phyloP scores from a whole-genome alignment of 2,888 invertebrate genomes.

The Drosophila formosana region DNA sequence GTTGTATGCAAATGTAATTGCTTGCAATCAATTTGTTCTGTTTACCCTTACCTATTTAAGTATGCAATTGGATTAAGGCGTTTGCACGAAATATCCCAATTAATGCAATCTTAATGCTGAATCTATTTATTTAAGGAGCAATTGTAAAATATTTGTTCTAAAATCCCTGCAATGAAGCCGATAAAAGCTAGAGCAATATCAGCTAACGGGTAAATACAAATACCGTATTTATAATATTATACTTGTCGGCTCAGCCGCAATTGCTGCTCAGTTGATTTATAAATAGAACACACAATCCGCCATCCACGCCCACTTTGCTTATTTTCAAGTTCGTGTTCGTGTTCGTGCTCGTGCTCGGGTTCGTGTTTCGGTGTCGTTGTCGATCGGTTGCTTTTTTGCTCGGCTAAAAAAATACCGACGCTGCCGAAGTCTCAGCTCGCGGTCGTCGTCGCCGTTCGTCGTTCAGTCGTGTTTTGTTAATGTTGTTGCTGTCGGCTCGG shows the following conservation, averaged over 20 bases:
- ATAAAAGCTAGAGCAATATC: conserved; percentile 2
- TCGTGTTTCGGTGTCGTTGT: conserved; percentile 14
- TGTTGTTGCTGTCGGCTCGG: conserved; percentile 27
- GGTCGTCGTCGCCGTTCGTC: conserved; percentile 16
- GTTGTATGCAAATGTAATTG: conserved; percentile 28
- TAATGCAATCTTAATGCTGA: not conserved
- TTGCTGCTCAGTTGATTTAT: conserved; percentile 32
- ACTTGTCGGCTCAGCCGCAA: conserved; percentile 25
- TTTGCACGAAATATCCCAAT: conserved; percentile 6
- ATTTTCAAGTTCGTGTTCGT: conserved; percentile 21
- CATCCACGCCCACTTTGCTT: conserved; percentile 42
- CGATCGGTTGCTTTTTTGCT: conserved; percentile 37
- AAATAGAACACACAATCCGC: conserved; percentile 45
- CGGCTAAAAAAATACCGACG: conserved; percentile 23
- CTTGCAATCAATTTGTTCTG: not conserved
- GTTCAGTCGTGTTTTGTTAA: conserved; percentile 23
- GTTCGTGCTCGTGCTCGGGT: not conserved
- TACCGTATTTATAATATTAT: conserved; percentile 20
- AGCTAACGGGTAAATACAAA: conserved; percentile 41
- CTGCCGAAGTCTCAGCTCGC: conserved; percentile 9
- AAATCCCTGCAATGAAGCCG: not conserved
- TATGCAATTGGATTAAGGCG: conserved; percentile 11
- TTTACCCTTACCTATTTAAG: conserved; percentile 6
- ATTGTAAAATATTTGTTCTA: not conserved
- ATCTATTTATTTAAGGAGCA: conserved; percentile 1